Conservation (phyloP, 1,140 invertebrate genomes). For the Diuraphis noxia region DNA sequence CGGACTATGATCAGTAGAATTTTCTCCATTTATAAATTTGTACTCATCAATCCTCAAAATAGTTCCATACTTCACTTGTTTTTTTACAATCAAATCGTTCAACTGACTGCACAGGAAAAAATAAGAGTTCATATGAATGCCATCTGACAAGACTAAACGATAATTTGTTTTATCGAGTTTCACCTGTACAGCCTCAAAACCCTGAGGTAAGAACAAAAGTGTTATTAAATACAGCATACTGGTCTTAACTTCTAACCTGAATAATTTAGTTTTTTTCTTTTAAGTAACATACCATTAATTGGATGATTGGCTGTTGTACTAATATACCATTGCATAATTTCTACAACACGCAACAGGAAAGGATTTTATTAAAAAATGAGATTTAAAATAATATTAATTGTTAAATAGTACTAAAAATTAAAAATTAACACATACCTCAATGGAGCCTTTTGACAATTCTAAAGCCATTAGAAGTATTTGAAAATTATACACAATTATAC, state of each 20-base stretch:
- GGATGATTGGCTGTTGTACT: neutral
- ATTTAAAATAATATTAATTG: neutral
- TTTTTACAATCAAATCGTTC: neutral
- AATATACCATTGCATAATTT: neutral
- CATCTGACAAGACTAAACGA: slow-evolving; percentile 35
- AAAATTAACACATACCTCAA: neutral
- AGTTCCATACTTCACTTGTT: slow-evolving; percentile 9
- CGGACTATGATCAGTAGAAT: neutral
- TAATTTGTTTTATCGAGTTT: slow-evolving; percentile 1
- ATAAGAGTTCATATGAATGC: slow-evolving; percentile 40
- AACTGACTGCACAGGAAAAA: neutral
- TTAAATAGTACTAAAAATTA: neutral
- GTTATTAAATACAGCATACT: neutral
- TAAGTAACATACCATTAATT: neutral
- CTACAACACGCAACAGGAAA: neutral
- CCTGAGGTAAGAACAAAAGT: neutral
- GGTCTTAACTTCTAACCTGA: neutral
- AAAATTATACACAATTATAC: too few relatives aligned
- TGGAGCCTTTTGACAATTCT: neutral
- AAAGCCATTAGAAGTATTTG: neutral
- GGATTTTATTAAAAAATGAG: neutral
- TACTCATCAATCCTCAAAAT: slow-evolving; percentile 24
- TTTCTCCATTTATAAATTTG: slow-evolving; percentile 20
- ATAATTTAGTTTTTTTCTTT: neutral
- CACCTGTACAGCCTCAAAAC: neutral